Percentiles rank a stretch among this genome's conserved stretches.
These are phyloP conservation scores for Euclidia mi DNA, from an alignment of 2,888 invertebrate genomes.

Conservation along the genomic window DNA sequence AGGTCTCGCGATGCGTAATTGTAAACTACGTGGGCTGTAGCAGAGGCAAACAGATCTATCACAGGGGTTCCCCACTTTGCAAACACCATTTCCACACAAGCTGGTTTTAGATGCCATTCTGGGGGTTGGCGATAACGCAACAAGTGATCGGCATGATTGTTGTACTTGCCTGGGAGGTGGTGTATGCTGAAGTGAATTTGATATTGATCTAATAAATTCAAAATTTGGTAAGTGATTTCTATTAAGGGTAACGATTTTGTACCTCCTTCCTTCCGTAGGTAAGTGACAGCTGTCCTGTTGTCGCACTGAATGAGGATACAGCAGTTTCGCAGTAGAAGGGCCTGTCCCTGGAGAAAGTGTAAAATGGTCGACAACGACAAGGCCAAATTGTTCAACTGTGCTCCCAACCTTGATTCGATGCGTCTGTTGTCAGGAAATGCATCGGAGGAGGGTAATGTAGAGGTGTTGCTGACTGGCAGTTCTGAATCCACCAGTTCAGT, in stretches of 20 bases:
- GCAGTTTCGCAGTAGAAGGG: not conserved
- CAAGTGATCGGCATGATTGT: too few species aligned
- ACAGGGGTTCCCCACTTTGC: too few species aligned
- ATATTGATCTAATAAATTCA: conserved; percentile 27
- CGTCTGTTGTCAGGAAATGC: conserved; percentile 45
- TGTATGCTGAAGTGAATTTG: too few species aligned
- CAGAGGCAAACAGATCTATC: conserved; percentile 53
- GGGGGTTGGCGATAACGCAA: conserved; percentile 31
- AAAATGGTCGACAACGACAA: conserved; percentile 42
- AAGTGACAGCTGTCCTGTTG: conserved; percentile 49
- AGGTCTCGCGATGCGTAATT: conserved; percentile 35
- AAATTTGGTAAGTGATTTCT: conserved; percentile 35
- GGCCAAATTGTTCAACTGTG: conserved; percentile 33
- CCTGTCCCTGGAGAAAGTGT: conserved; percentile 20
- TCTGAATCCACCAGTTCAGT: conserved; percentile 42
- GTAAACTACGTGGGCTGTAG: conserved; percentile 39
- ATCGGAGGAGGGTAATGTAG: conserved; percentile 31
- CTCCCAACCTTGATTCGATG: conserved; percentile 51
- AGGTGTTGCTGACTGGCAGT: conserved; percentile 20
- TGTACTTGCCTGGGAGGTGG: too few species aligned
- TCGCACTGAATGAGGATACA: conserved; percentile 48
- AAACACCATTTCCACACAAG: conserved; percentile 20
- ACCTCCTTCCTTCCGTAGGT: conserved; percentile 57
- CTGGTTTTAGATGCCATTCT: conserved; percentile 49
- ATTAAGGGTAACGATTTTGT: conserved; percentile 45